These are phyloP conservation scores for Halichondria panicea DNA, from an alignment of 37 sponge, comb jelly and placozoan genomes.

Conservation along the genomic window DNA sequence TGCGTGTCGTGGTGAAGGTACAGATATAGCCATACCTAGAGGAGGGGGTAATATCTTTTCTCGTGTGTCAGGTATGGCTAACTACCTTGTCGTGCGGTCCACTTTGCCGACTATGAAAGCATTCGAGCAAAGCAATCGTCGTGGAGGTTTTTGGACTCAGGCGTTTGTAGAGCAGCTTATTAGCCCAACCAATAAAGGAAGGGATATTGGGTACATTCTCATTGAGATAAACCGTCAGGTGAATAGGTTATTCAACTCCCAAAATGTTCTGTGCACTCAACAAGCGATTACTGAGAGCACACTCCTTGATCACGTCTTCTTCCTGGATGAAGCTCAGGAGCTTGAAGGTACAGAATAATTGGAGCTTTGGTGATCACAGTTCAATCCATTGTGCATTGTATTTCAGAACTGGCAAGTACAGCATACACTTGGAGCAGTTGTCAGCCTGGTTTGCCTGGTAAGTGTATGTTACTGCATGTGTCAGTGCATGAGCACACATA, in stretches of 20 bases:
- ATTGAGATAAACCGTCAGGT: not conserved
- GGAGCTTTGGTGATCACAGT: too few relatives aligned
- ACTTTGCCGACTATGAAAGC: constrained; percentile 27
- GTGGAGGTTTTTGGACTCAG: constrained; percentile 35
- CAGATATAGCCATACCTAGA: not conserved
- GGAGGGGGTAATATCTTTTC: too few relatives aligned
- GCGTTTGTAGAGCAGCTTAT: constrained; percentile 1
- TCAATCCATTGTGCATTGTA: too few relatives aligned
- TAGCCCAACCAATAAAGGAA: not conserved
- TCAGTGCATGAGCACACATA: too few relatives aligned
- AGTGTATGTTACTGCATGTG: too few relatives aligned
- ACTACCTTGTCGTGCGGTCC: constrained; percentile 25
- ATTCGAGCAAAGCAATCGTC: constrained; percentile 28
- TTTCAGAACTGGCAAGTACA: too few relatives aligned
- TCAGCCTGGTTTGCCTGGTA: too few relatives aligned
- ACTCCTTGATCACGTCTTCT: not conserved
- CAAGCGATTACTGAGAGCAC: not conserved
- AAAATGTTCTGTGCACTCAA: not conserved
- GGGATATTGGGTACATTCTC: constrained; percentile 10
- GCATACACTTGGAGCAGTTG: too few relatives aligned
- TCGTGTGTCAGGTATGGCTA: not conserved
- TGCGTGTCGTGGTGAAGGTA: constrained; percentile 27
- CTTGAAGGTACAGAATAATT: too few relatives aligned
- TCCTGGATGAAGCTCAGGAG: constrained; percentile 12
- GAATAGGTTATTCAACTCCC: not conserved